Base-by-base conservation (phyloP, 1,140 invertebrate genomes). In the Nasonia giraulti region DNA sequence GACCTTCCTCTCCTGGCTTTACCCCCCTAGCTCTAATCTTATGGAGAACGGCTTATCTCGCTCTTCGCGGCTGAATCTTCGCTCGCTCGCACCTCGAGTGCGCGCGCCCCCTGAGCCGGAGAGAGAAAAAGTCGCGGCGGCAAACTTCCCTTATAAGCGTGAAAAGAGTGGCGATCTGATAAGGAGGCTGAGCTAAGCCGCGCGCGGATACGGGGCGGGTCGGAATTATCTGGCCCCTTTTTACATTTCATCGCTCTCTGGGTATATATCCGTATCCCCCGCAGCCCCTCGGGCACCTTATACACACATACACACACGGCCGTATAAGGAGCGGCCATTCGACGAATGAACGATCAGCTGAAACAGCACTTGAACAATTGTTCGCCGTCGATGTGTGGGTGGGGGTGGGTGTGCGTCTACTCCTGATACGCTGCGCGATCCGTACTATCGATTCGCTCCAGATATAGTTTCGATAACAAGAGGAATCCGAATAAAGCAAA, bases 381-480 rank as follows among this genome's bases (percentile, higher is more conserved):
- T 47, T 75, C 85, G 84, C 7, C 40, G 73, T 79, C 69, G 71
- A 55, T 79, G 31, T 71, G 23, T 71, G 7, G 27, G 12, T 17
- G 50, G 11, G 12, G 47, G 4, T 6, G 47, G 47, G 50, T 55
- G 50, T 17, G 50, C 50, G 17, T 14, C 17, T 55, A 55, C 17
- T 55, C 14, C 17, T 62, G 55, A 62, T 62, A n/a, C 55, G 3
- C 55, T n/a, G 7, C 55, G 55, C 20, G 55, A 20, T 62, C 55
- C 10, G 10, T 75, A 66, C 33, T 82, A 82, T 84, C 79, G 85
- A 87, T 83, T 87, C 68, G 78, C 73, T 87, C 86, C 11, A 20
- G 73, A 80, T 62, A n/a, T 20, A 37, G 44, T 69, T 44, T 23
- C 80, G 68, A 73, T 82, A 82, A n/a, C 31, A 82, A 47, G 10